These are phyloP conservation scores for Netelia melanura DNA, from an alignment of 2,888 invertebrate genomes.

Conservation along the genomic window DNA sequence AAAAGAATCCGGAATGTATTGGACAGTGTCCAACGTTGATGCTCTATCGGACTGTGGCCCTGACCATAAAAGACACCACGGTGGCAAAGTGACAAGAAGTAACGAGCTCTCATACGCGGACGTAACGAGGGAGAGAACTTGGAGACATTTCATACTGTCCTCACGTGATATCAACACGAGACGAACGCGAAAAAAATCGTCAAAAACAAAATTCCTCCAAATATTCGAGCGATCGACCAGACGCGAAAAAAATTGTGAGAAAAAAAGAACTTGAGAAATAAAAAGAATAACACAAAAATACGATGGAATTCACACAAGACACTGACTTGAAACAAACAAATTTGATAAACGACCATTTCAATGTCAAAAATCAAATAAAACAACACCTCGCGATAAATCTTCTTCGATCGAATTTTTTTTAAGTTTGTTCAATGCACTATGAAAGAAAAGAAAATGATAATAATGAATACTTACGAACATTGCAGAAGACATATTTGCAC, in stretches of 20 bases:
- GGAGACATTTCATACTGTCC: conserved; percentile 16
- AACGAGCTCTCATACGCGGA: conserved; percentile 56
- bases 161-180: conserved; percentile 69
- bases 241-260: neutral
- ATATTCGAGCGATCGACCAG: neutral
- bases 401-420: conserved; percentile 2
- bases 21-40: conserved; percentile 76
- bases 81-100: conserved; percentile 80
- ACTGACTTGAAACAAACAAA: conserved; percentile 14
- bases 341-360: neutral
- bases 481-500: conserved; percentile 77
- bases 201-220: neutral
- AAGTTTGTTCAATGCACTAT: neutral
- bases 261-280: neutral
- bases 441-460: neutral
- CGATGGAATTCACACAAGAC: neutral
- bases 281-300: neutral
- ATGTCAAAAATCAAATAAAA: conserved; percentile 10
- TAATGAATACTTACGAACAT: conserved; percentile 78
- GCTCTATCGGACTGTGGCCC: conserved; percentile 72
- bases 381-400: neutral
- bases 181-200: neutral
- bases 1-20: conserved; percentile 77
- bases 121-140: conserved; percentile 19
- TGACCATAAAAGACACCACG: conserved; percentile 80